These are phyloP conservation scores for Kradibia gibbosae DNA, from an alignment of 1,140 invertebrate genomes.

Conservation along the genomic window DNA sequence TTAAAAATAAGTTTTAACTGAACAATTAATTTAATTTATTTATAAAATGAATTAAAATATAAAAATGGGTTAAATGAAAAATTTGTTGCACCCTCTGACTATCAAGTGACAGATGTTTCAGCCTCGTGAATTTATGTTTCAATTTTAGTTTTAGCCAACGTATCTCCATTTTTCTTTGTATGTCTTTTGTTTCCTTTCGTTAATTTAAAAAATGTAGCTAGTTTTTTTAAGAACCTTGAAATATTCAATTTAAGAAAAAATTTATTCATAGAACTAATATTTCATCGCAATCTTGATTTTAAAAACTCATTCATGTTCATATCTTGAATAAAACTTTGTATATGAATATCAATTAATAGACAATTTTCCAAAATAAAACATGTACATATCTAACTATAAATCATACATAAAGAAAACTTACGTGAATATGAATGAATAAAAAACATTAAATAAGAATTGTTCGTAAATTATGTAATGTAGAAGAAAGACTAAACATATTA, in stretches of 20 bases:
- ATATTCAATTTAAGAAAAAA: not conserved
- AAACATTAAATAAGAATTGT: too few species aligned
- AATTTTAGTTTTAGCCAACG: constrained; percentile 35
- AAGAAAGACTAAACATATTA: too few species aligned
- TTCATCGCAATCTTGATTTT: constrained; percentile 29
- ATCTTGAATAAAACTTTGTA: not conserved
- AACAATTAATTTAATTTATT: constrained; percentile 5
- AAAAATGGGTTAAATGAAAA: too few species aligned
- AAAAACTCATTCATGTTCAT: not conserved
- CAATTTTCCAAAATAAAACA: too few species aligned
- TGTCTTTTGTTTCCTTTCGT: not conserved
- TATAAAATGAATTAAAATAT: not conserved
- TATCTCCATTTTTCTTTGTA: constrained; percentile 31
- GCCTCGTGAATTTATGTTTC: constrained; percentile 44
- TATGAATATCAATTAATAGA: too few species aligned
- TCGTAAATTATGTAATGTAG: too few species aligned
- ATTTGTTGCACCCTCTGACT: not conserved
- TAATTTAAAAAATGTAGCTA: not conserved
- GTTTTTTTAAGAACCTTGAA: not conserved
- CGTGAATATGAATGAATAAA: too few species aligned
- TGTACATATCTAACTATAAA: too few species aligned
- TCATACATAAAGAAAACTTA: too few species aligned
- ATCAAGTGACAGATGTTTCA: constrained; percentile 38
- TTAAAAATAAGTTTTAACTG: too few species aligned
- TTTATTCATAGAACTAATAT: constrained; percentile 37